These are phyloP conservation scores for Drosophila repletoides DNA, from an alignment of 1,140 invertebrate genomes.

Conservation along the genomic window DNA sequence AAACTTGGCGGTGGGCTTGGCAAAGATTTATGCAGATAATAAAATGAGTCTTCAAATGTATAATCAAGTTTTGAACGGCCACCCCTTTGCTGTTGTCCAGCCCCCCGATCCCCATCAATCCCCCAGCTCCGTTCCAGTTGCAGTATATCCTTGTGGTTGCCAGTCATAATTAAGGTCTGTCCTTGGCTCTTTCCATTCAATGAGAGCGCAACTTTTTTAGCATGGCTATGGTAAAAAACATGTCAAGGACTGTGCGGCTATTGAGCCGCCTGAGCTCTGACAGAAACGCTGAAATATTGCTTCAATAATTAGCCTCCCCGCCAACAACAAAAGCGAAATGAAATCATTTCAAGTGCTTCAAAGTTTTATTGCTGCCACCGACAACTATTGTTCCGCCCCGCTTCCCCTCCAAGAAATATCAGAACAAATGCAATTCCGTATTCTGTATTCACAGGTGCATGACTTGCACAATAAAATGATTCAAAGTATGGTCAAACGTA, in stretches of 20 bases:
- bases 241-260: constrained; percentile 59
- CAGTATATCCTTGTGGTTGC: constrained; percentile 4
- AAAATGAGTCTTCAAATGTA: constrained; percentile 78
- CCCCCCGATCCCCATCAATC: too few species aligned
- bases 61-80: constrained; percentile 62
- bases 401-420: neutral
- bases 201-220: constrained; percentile 45
- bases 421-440: constrained; percentile 6
- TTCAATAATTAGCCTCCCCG: constrained; percentile 25
- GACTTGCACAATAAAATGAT: constrained; percentile 51
- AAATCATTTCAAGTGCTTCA: constrained; percentile 41
- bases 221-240: constrained; percentile 31
- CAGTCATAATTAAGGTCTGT: constrained; percentile 65
- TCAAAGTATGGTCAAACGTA: constrained; percentile 20
- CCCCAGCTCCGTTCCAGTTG: too few species aligned
- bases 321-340: constrained; percentile 33
- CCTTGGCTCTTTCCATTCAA: constrained; percentile 43
- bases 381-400: constrained; percentile 36
- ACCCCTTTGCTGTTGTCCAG: constrained; percentile 18
- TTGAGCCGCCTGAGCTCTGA: constrained; percentile 7
- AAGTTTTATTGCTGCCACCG: constrained; percentile 39
- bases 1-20: constrained; percentile 61
- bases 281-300: constrained; percentile 13
- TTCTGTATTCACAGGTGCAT: constrained; percentile 28
- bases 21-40: constrained; percentile 78